Base-by-base conservation (phyloP, 2,113 vertebrate species). In the Marcusenius ussheri region DNA sequence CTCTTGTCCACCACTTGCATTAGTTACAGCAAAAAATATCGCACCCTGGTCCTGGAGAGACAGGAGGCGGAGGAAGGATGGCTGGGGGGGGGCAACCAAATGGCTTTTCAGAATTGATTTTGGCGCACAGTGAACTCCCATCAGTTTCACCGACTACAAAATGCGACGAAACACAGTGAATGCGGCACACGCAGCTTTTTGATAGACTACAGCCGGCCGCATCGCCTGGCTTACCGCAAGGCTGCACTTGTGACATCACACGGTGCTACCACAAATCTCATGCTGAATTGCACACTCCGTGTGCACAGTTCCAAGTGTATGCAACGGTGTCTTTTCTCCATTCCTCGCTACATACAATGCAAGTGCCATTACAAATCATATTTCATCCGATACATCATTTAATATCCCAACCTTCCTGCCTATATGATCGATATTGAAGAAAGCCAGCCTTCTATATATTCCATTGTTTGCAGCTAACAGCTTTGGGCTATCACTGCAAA, bases 71-170 rank as follows among this genome's bases (percentile, higher is more conserved):
- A 77, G 89, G 51, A 46, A 49, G 74, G 49, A 13, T 24, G 4
- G 77, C 8, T n/a, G 3, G 35, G 39, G 70, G 7, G 88, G 49
- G 62, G 58, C 62, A 53, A 83, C 74, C 88, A 83, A 83, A 89
- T 56, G 74, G 80, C 80, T 89, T 83, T 58, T 89, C 39, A 62
- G 80, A 39, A 84, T 89, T 89, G 77, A 84, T 89, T 62, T 85
- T 89, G 89, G 80, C n/a, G 46, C 50, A 62, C 80, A 19, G 50
- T 24, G 39, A 89, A 53, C 80, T 42, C 50, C 50, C 80, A 89
- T 85, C 89, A 85, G 51, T 58, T 11, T 19, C 39, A 53, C 42
- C 3, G 31, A 89, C 70, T 53, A 46, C 21, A 42, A 80, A 83
- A 80, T 53, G 74, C 77, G 42, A 83, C 15, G 42, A 45, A 83